These are phyloP conservation scores for Macaria notata DNA, from an alignment of 2,888 invertebrate species.

Conservation along the genomic window DNA sequence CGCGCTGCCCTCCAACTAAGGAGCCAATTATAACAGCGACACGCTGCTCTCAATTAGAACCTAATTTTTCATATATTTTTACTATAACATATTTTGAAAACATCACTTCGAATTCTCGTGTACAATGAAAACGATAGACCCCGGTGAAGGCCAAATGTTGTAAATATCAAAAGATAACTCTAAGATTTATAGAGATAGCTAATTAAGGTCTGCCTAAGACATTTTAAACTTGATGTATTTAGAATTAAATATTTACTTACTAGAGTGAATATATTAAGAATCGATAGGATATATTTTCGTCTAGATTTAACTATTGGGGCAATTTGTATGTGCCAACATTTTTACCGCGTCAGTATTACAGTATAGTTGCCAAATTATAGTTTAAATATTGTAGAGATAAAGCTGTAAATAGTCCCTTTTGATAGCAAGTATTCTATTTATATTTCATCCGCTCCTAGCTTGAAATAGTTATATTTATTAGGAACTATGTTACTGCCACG, in stretches of 20 bases:
- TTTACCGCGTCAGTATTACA: conserved; percentile 82
- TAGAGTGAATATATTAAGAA: conserved; percentile 57
- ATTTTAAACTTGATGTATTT: conserved; percentile 78
- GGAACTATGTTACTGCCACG: conserved; percentile 55
- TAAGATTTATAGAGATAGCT: conserved; percentile 52
- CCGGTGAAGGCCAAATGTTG: conserved; percentile 61
- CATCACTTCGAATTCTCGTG: conserved; percentile 41
- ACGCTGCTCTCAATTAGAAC: conserved; percentile 46
- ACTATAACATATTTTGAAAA: conserved; percentile 49
- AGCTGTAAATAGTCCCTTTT: conserved; percentile 74
- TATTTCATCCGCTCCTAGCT: conserved; percentile 58
- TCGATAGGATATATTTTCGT: conserved; percentile 73
- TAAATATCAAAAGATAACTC: conserved; percentile 66
- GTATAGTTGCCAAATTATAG: conserved; percentile 75
- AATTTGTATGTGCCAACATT: conserved; percentile 78
- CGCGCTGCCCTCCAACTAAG: conserved; percentile 46
- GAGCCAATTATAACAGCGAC: conserved; percentile 55
- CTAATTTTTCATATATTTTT: conserved; percentile 57
- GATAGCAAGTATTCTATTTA: conserved; percentile 36
- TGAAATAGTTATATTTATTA: conserved; percentile 42
- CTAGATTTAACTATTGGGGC: conserved; percentile 67
- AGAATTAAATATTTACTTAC: conserved; percentile 60
- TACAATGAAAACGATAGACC: conserved; percentile 63
- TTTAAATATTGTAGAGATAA: conserved; percentile 62
- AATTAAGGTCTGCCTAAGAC: conserved; percentile 75